Evolutionary conservation across 2,113 vertebrate genomes (phyloP).

Genomic region (Pterocles burchelli): DNA sequence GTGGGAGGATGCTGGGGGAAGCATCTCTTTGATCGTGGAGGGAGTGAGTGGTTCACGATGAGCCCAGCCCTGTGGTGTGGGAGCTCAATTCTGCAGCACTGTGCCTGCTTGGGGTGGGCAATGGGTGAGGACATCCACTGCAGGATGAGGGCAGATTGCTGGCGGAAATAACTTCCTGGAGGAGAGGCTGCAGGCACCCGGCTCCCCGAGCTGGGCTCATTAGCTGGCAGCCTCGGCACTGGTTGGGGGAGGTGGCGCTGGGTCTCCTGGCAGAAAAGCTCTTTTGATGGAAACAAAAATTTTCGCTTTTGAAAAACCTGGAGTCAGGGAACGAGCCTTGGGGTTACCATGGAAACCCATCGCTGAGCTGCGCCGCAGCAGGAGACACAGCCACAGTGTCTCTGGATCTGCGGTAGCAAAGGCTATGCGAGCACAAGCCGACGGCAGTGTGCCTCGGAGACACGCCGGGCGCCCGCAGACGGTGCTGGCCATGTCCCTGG

Average conservation of each 20-base stretch:
- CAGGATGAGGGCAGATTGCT: not conserved
- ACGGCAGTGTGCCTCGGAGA: rapidly evolving
- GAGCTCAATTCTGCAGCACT: rapidly evolving
- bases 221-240: not conserved
- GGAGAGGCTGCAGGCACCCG: not conserved
- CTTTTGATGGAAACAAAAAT: slow-evolving; percentile 84
- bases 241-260: slow-evolving; percentile 53
- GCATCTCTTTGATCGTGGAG: not conserved
- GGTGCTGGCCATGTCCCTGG: rapidly evolving
- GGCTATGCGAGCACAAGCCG: not conserved
- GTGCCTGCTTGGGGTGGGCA: rapidly evolving
- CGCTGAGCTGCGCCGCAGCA: slow-evolving; percentile 47
- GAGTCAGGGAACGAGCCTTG: slow-evolving; percentile 48
- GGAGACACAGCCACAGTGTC: slow-evolving; percentile 64
- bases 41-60: rapidly evolving
- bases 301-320: slow-evolving; percentile 75
- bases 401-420: not conserved
- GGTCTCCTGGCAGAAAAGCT: slow-evolving; percentile 75
- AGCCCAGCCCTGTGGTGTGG: rapidly evolving
- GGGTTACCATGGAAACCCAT: slow-evolving; percentile 84
- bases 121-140: not conserved
- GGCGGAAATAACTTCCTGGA: not conserved
- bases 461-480: rapidly evolving
- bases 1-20: not conserved
- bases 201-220: not conserved